Evolutionary conservation across 2,888 invertebrate species (phyloP).

Genomic region (Scaptomyza cyrtandrae): DNA sequence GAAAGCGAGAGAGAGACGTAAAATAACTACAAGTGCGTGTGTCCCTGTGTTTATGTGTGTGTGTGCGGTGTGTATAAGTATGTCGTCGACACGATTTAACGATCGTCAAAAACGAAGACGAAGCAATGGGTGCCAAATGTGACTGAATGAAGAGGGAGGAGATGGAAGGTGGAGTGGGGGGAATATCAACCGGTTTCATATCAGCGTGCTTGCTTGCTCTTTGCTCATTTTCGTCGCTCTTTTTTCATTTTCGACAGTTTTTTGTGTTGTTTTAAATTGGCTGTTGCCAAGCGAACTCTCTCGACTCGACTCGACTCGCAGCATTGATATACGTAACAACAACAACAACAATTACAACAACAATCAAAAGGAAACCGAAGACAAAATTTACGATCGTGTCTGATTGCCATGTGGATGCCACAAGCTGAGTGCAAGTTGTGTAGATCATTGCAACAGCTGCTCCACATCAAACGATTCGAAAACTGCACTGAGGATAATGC

Average conservation of each 20-base stretch:
- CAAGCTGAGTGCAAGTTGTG: conserved; percentile 19
- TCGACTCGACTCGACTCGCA: background rate
- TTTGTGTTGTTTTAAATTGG: background rate
- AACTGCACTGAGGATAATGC: conserved; percentile 1
- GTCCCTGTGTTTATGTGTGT: background rate
- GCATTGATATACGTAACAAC: conserved; percentile 26
- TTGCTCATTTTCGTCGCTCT: conserved; percentile 29
- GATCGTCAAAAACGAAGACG: conserved; percentile 37
- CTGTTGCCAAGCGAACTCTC: conserved; percentile 59
- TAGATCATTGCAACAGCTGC: conserved; percentile 42
- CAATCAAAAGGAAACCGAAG: background rate
- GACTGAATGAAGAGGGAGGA: background rate
- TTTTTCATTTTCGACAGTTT: conserved; percentile 17
- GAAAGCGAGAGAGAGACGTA: conserved; percentile 11
- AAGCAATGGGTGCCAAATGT: background rate
- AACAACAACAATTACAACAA: background rate
- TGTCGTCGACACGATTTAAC: conserved; percentile 50
- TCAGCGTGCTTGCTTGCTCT: conserved; percentile 36
- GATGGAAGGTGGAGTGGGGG: background rate
- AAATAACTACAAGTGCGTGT: conserved; percentile 21
- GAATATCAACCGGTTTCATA: conserved; percentile 61
- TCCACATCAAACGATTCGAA: background rate
- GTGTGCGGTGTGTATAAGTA: conserved; percentile 15
- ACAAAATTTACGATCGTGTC: conserved; percentile 16
- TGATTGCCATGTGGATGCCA: conserved; percentile 31